Conservation (phyloP, 1,140 invertebrate genomes). For the Periplaneta americana region DNA sequence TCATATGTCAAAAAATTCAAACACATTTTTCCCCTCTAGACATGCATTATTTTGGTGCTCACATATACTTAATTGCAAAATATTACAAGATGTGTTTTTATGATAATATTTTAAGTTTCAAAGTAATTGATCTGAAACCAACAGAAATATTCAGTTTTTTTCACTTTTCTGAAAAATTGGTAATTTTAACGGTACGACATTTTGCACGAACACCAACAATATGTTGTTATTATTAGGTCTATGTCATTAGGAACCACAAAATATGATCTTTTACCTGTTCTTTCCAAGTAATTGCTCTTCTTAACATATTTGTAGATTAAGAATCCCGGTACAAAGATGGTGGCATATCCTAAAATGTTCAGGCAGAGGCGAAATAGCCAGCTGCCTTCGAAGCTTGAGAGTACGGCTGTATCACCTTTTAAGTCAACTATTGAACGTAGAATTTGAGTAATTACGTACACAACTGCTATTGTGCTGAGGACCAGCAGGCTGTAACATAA, state of each 20-base stretch:
- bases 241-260: not conserved
- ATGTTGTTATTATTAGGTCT: not conserved
- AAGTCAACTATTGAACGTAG: conserved; percentile 43
- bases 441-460: conserved; percentile 46
- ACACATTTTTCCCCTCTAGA: too few relatives aligned
- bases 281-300: conserved; percentile 75
- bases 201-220: not conserved
- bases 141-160: too few relatives aligned
- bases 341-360: conserved; percentile 86
- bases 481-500: conserved; percentile 40
- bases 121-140: too few relatives aligned
- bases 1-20: too few relatives aligned
- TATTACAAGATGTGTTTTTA: too few relatives aligned
- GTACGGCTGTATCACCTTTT: conserved; percentile 31
- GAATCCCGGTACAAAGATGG: conserved; percentile 80
- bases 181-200: not conserved
- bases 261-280: conserved; percentile 42
- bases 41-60: too few relatives aligned
- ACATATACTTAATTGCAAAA: too few relatives aligned
- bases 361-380: conserved; percentile 73
- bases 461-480: conserved; percentile 41
- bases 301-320: conserved; percentile 80
- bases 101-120: too few relatives aligned
- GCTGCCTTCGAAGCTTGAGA: conserved; percentile 36
- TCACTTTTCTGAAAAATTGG: too few relatives aligned